Percentiles rank a stretch among this genome's conserved stretches.
phyloP scores from a whole-genome alignment of 2,113 vertebrate genomes.

The Tetrao urogallus region DNA sequence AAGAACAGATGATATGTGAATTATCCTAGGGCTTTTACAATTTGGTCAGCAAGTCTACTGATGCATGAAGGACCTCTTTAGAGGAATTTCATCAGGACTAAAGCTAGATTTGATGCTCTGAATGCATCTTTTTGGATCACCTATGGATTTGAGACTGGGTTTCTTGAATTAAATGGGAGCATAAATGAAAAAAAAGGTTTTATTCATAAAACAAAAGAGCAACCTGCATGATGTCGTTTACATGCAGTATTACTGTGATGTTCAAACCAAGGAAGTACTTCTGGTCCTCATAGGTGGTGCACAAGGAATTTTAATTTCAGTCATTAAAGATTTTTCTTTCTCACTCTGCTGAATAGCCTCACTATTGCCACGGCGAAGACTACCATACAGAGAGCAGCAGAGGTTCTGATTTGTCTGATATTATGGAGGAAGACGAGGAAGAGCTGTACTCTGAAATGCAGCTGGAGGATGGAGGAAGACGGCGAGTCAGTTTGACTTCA shows the following conservation, averaged over 20 bases:
- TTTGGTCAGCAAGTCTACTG: neutral
- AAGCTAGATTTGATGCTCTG: neutral
- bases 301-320: neutral
- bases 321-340: neutral
- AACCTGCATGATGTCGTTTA: accelerated
- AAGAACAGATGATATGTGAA: conserved; percentile 20
- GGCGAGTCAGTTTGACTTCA: conserved; percentile 87
- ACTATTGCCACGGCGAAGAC: conserved; percentile 91
- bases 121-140: neutral
- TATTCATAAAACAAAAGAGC: neutral
- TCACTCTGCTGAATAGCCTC: conserved; percentile 72
- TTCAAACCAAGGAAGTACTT: neutral
- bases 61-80: conserved; percentile 22
- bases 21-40: conserved; percentile 10
- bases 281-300: no score
- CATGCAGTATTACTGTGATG: neutral
- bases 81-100: neutral
- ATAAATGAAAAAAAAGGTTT: neutral
- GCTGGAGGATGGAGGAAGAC: conserved; percentile 89
- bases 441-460: conserved; percentile 98
- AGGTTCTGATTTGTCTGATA: conserved; percentile 95
- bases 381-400: conserved; percentile 97
- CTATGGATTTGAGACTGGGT: neutral
- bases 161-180: neutral
- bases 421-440: conserved; percentile 98